Evolutionary conservation across 35 echinoderm and acorn worm genomes (phyloP).

Genomic region (Hemicentrotus pulcherrimus): DNA sequence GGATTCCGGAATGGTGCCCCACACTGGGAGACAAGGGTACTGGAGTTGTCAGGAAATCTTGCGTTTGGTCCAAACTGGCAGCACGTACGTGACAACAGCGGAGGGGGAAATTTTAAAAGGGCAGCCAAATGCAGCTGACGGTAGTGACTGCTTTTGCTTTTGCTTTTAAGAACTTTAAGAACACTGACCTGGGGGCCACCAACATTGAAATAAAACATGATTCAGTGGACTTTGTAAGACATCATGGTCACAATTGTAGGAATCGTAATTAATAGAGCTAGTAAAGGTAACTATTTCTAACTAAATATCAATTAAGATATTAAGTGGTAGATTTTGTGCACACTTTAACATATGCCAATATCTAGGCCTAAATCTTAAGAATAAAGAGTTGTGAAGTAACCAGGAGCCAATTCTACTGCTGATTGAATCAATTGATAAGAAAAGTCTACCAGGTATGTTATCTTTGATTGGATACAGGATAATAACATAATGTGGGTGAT

Average conservation of each 20-base stretch:
- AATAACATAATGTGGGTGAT: not conserved
- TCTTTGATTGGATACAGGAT: not conserved
- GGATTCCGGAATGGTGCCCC: not conserved
- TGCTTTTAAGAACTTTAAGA: too few species aligned
- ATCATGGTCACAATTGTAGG: too few species aligned
- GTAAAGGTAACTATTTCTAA: too few species aligned
- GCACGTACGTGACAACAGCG: not conserved
- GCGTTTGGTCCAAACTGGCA: not conserved
- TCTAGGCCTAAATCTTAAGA: not conserved
- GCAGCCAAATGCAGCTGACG: not conserved
- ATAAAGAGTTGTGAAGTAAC: not conserved
- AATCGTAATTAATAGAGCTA: too few species aligned
- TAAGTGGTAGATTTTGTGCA: too few species aligned
- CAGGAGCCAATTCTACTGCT: not conserved
- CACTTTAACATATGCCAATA: not conserved
- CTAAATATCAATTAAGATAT: too few species aligned
- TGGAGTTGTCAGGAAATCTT: not conserved
- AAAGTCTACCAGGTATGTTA: not conserved
- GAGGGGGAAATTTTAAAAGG: not conserved
- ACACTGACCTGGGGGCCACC: too few species aligned
- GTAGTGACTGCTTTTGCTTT: too few species aligned
- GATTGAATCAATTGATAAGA: not conserved
- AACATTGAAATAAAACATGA: too few species aligned
- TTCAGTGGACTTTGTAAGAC: too few species aligned
- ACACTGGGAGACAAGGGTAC: not conserved